Percentiles rank a stretch among this genome's conserved stretches.
Conservation (phyloP, 2,888 invertebrate species). For the Iselma pallidipennis region DNA sequence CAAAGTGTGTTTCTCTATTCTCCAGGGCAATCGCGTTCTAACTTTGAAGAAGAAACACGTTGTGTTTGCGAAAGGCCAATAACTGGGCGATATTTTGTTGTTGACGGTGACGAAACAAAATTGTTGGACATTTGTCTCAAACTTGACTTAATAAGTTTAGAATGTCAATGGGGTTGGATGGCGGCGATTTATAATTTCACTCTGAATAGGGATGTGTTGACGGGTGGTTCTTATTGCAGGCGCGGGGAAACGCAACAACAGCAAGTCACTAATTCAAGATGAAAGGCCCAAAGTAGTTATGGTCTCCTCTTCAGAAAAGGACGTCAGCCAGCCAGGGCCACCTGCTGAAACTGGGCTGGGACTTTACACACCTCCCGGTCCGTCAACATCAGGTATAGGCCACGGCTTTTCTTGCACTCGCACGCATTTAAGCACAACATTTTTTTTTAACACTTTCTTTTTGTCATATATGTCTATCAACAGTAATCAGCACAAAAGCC, state of each 20-base stretch:
- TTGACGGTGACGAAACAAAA: constrained; percentile 7
- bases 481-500: not conserved
- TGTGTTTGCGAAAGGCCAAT: constrained; percentile 39
- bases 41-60: constrained; percentile 38
- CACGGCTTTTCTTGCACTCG: constrained; percentile 25
- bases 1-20: constrained; percentile 50
- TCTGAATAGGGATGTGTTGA: constrained; percentile 36
- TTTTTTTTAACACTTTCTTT: not conserved
- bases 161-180: constrained; percentile 1
- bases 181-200: constrained; percentile 21
- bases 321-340: constrained; percentile 44
- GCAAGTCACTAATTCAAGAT: constrained; percentile 50
- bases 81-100: constrained; percentile 36
- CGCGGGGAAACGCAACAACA: constrained; percentile 53
- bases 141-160: constrained; percentile 9
- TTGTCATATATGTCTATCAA: not conserved
- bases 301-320: constrained; percentile 53
- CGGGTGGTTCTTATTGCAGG: constrained; percentile 53
- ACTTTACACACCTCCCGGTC: constrained; percentile 56
- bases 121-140: constrained; percentile 11
- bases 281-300: constrained; percentile 53
- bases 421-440: constrained; percentile 19
- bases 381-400: constrained; percentile 54
- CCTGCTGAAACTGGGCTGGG: constrained; percentile 54
- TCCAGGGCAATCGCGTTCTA: constrained; percentile 42